Conservation (phyloP, 1,140 invertebrate genomes). For the Berghia stephanieae region DNA sequence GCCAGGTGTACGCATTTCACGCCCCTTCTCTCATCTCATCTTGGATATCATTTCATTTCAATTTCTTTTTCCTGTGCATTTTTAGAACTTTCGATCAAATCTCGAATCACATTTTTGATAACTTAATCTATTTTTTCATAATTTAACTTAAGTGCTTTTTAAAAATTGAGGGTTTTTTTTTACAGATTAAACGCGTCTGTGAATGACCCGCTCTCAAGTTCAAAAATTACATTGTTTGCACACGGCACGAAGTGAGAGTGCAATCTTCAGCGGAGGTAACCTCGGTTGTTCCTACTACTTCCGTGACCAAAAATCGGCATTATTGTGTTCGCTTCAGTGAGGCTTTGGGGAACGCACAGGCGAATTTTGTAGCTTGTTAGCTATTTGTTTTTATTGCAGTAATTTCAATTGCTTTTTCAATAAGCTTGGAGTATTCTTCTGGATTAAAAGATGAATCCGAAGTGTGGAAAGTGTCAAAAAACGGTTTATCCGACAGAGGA, state of each 20-base stretch:
- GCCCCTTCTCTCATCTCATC: too few relatives aligned
- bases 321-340: too few relatives aligned
- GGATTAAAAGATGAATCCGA: conserved; percentile 44
- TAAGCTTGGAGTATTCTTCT: background rate
- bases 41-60: too few relatives aligned
- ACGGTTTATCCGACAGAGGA: conserved; percentile 98
- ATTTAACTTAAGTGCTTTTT: too few relatives aligned
- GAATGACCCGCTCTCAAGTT: too few relatives aligned
- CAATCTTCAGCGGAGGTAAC: background rate
- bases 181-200: too few relatives aligned
- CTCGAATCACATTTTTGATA: too few relatives aligned
- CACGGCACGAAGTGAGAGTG: conserved; percentile 20
- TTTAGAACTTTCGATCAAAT: too few relatives aligned
- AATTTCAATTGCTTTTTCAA: background rate
- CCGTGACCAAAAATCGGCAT: conserved; percentile 36
- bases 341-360: background rate
- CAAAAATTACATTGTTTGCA: conserved; percentile 25
- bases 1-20: too few relatives aligned
- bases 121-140: too few relatives aligned
- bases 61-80: too few relatives aligned
- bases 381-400: conserved; percentile 9
- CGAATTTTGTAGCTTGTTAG: conserved; percentile 29
- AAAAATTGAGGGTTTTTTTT: too few relatives aligned
- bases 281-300: conserved; percentile 12
- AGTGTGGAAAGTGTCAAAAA: conserved; percentile 72